Percentiles rank a stretch among this genome's conserved stretches.
Conservation (phyloP, 2,113 vertebrate species). For the Dasypus novemcinctus region DNA sequence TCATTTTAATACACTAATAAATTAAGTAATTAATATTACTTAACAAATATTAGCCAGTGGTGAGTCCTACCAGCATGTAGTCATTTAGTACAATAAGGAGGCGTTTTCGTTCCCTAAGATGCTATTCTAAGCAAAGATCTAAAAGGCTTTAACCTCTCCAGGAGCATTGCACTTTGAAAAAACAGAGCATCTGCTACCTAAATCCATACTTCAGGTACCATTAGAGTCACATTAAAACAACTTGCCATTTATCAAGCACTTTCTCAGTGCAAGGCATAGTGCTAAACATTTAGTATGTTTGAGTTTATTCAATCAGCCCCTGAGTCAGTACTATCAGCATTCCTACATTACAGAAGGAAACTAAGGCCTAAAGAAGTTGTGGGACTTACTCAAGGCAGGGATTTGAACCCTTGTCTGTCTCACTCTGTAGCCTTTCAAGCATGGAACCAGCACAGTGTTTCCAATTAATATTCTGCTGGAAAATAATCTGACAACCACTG, state of each 20-base stretch:
- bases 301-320: neutral
- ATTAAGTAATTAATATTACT: neutral
- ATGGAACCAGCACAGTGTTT: neutral
- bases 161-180: neutral
- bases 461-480: neutral
- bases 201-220: neutral
- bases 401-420: neutral
- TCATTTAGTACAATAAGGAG: neutral
- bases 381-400: neutral
- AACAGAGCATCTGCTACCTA: neutral
- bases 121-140: neutral
- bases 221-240: neutral
- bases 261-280: neutral
- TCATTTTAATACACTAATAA: neutral
- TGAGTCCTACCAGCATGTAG: neutral
- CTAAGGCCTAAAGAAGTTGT: too few relatives aligned
- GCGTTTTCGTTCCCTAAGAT: neutral
- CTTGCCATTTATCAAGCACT: neutral
- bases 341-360: neutral
- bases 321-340: neutral
- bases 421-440: neutral
- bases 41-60: neutral
- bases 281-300: neutral
- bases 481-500: neutral
- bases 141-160: neutral